Percentiles rank a stretch among this genome's conserved stretches.
Conservation (phyloP, 2,888 invertebrate genomes). For the Noctua fimbriata region DNA sequence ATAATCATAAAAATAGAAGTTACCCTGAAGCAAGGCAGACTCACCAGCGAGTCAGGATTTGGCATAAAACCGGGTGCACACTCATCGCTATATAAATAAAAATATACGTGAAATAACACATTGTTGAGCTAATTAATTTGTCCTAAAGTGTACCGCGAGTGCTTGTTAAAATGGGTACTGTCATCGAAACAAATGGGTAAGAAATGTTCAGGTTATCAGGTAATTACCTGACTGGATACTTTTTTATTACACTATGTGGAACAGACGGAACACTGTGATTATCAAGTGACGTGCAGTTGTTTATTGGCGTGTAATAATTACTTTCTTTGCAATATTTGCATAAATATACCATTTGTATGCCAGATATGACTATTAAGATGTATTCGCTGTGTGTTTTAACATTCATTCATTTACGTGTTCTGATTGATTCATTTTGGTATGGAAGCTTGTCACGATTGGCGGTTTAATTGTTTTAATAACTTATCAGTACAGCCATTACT, state of each 20-base stretch:
- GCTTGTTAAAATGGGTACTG: conserved; percentile 76
- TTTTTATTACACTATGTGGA: conserved; percentile 34
- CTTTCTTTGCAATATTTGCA: conserved; percentile 44
- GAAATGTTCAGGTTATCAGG: conserved; percentile 64
- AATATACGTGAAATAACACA: conserved; percentile 69
- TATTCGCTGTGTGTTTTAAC: conserved; percentile 18
- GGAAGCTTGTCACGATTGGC: background rate
- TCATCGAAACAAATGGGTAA: conserved; percentile 82
- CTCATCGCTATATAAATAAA: conserved; percentile 72
- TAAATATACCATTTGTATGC: conserved; percentile 38
- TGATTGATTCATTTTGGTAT: conserved; percentile 24
- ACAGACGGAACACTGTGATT: conserved; percentile 23
- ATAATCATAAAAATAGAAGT: conserved; percentile 63
- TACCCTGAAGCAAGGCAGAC: conserved; percentile 62
- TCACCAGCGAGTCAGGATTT: conserved; percentile 73
- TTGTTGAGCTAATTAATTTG: conserved; percentile 66
- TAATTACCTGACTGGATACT: conserved; percentile 12
- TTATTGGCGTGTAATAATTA: conserved; percentile 47
- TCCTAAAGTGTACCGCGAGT: conserved; percentile 66
- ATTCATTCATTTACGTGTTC: conserved; percentile 22
- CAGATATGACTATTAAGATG: conserved; percentile 10
- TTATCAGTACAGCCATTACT: background rate
- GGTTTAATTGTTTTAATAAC: background rate
- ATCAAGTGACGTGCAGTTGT: conserved; percentile 39
- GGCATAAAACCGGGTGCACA: conserved; percentile 74